Base-by-base conservation (phyloP, 2,113 vertebrate species). In the Neofelis nebulosa region DNA sequence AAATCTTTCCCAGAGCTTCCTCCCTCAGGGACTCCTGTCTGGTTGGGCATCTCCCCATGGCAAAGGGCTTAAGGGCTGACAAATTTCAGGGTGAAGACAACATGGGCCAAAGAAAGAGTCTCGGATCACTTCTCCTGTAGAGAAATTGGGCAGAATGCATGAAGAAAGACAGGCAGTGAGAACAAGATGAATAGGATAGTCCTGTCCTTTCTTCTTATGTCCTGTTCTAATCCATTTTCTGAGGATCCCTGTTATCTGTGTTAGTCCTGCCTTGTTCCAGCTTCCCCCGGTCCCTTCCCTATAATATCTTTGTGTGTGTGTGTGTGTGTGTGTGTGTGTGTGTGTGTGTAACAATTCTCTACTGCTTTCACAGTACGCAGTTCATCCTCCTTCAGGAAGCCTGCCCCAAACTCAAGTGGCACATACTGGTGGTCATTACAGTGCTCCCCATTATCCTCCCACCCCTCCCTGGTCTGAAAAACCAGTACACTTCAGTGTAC, bases 1-100 rank as follows among this genome's bases (percentile, higher is more conserved):
- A 80, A 79, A n/a, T 68, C 71, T 92, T 90, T 84, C 85, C 80
- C 79, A 95, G 89, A 94, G 52, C 81, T 65, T 89, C 21, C 33
- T 94, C 74, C 79, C 31, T 45, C 7, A 50, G 81, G 74, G 45
- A 33, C 31, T 4, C 29, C 16, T 36, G 29, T 55, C 78, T 76
- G 45, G 82, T 45, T 89, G 83, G 86, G 55, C 50, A 74, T 94
- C 69, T 94, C 45, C 66, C 55, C 15, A 5, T 45, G 63, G 87
- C 80, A 36, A 65, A 76, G 48, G 27, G 38, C 25, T 95, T 91
- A 79, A 68, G 38, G 33, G n/a, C 36, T 74, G 61, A 90, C 29
- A 90, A 74, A 79, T 87, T 69, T 79, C 57, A 84, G 83, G 74
- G 52, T 41, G 23, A 21, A 87, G 92, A 88, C 73, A 31, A 57